A percentile compares a stretch with the other conserved stretches of the same genome.
phyloP scores from a whole-genome alignment of 2,113 vertebrate species.

The Indicator maculatus region DNA sequence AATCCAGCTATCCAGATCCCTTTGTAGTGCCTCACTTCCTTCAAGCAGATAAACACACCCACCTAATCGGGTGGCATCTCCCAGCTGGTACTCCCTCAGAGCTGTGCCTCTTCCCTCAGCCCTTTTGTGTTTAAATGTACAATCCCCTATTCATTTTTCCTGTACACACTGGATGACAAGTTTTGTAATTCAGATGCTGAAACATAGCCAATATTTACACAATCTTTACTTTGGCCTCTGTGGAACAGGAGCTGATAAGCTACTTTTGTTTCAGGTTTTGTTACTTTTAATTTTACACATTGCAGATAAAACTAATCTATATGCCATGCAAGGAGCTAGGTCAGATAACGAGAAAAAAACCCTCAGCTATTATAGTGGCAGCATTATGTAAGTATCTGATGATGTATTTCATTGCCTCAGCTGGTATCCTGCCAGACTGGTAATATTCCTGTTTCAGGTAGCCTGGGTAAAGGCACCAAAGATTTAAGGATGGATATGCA shows the following conservation, averaged over 20 bases:
- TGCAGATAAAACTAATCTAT: constrained; percentile 44
- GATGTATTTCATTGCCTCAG: constrained; percentile 1
- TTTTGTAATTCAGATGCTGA: constrained; percentile 31
- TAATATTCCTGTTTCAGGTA: not conserved
- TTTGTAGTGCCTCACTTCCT: no score
- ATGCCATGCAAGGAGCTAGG: constrained; percentile 20
- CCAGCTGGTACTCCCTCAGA: not conserved
- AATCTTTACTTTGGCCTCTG: constrained; percentile 3
- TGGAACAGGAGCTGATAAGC: constrained; percentile 45
- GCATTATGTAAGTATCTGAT: constrained; percentile 23
- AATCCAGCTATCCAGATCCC: no score
- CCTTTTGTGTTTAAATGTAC: not conserved
- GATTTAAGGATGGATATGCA: not conserved
- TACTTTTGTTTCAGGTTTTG: constrained; percentile 49
- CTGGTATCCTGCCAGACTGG: not conserved
- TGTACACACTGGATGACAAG: not conserved
- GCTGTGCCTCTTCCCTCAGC: not conserved
- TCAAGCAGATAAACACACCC: no score
- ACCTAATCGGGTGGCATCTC: not conserved
- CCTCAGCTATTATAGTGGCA: not conserved
- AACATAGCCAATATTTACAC: constrained; percentile 17
- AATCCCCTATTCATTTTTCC: not conserved
- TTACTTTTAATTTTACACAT: constrained; percentile 47
- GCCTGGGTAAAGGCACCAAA: not conserved
- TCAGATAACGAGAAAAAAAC: constrained; percentile 36